phyloP scores from a whole-genome alignment of 53 echinoderm and acorn worm species.

The Actinopyga echinites region DNA sequence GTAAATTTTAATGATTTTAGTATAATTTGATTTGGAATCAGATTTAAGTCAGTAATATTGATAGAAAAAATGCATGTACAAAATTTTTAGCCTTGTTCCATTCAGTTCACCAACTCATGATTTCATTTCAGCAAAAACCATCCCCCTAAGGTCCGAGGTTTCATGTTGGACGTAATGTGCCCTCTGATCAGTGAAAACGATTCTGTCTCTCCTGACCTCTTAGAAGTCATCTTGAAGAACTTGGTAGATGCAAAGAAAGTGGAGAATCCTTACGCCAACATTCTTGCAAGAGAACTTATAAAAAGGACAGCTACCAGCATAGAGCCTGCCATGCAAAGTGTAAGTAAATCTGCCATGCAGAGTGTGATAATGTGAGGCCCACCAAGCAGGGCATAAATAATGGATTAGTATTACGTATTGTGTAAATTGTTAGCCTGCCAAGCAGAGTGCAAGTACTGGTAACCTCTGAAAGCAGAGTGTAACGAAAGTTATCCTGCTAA shows the following conservation, averaged over 20 bases:
- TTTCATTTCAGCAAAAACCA: constrained; percentile 75
- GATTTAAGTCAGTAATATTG: no score
- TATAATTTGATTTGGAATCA: no score
- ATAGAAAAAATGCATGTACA: no score
- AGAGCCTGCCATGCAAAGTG: constrained; percentile 93
- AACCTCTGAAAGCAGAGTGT: background rate
- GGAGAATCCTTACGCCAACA: constrained; percentile 82
- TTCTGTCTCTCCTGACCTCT: constrained; percentile 84
- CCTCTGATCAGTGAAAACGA: constrained; percentile 98
- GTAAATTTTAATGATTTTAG: no score
- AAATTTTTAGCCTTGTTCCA: no score
- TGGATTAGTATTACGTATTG: background rate
- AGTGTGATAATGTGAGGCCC: background rate
- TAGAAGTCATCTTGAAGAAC: constrained; percentile 88
- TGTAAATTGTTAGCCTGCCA: background rate
- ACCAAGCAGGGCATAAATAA: background rate
- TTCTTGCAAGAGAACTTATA: constrained; percentile 82
- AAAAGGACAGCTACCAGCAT: constrained; percentile 90
- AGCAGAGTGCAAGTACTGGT: background rate
- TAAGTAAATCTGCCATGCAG: constrained; percentile 63
- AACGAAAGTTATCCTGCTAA: no score
- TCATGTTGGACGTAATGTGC: constrained; percentile 99
- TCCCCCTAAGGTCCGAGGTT: constrained; percentile 92
- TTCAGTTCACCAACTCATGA: no score
- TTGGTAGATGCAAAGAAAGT: constrained; percentile 84